Evolutionary conservation across 1,140 invertebrate species (phyloP).

Genomic region (Drosophila tani): DNA sequence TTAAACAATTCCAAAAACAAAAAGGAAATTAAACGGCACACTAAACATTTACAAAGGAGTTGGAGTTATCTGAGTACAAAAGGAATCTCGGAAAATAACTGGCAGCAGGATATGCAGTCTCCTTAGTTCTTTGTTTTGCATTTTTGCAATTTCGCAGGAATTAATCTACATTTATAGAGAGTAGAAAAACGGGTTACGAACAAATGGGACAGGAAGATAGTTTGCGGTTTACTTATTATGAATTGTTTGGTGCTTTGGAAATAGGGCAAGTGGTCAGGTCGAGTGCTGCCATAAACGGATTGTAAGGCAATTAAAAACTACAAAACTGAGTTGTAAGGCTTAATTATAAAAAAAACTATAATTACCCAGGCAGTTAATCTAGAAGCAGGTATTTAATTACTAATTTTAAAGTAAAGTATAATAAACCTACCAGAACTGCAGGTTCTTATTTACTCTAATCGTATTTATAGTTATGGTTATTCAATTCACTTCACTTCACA

Average conservation of each 20-base stretch:
- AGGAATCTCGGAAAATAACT: background rate
- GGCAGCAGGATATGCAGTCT: background rate
- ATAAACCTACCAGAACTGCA: too few relatives aligned
- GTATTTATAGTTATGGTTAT: background rate
- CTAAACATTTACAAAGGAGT: conserved; percentile 16
- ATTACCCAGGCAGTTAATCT: background rate
- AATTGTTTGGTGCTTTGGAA: background rate
- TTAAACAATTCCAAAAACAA: background rate
- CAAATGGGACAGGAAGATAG: background rate
- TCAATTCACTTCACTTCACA: too few relatives aligned
- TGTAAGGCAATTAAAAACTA: background rate
- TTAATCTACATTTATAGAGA: background rate
- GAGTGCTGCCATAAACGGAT: background rate
- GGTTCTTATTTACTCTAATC: background rate
- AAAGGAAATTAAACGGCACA: background rate
- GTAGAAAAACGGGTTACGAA: background rate
- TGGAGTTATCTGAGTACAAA: background rate
- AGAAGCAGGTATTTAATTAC: too few relatives aligned
- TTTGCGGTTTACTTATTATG: background rate
- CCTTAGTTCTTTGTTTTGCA: background rate
- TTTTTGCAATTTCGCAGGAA: conserved; percentile 1
- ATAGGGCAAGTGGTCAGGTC: background rate
- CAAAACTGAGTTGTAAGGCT: background rate
- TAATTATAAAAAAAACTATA: background rate
- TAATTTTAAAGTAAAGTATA: background rate